Base-by-base conservation (phyloP, 1,140 invertebrate genomes). In the Zaprionus vittiger region DNA sequence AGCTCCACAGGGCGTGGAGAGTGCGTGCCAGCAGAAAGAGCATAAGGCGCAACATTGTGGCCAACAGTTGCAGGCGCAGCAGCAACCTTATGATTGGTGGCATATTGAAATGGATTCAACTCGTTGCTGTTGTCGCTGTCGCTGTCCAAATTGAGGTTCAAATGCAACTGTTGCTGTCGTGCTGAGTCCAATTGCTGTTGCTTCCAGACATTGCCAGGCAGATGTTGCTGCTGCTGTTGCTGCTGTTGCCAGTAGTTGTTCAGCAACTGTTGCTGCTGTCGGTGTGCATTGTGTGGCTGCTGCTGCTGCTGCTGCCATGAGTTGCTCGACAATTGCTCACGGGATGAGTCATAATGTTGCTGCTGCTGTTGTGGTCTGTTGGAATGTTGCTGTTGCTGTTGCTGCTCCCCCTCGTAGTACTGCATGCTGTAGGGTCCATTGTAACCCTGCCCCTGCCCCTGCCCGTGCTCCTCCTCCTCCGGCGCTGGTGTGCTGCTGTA, bases 401-500 rank as follows among this genome's bases (percentile, higher is more conserved):
- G 65, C n/a, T 71, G 65, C 0, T 20, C 1, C 12, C 26, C 44
- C 12, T 47, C 54, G 14, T 85, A 81, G 26, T 81, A 62, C 22
- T 81, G 69, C 55, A 47, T 66, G 47, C 15, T 81, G n/a, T 79
- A 78, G 20, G 82, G 78, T 20, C 71, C 82, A 47, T 55, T 75
- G n/a, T 60, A 81, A 26, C 24, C 57, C 14, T 56, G 73, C 12
- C 17, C 52, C 26, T 20, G 20, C 20, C 20, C 20, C 20, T 20
- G 20, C 20, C 20, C 20, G 20, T 24, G 37, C 9, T 83, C 60
- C 3, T 64, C 20, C n/a, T 52, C 38, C 1, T 28, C n/a, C 2
- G 61, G 9, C 5, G 28, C 5, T 20, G 62, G 54, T 26, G 34
- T 63, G 31, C 52, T 71, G 54, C 17, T 59, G 5, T 20, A 73